Conservation (phyloP, 2,113 vertebrate genomes). For the Nannospalax galili region DNA sequence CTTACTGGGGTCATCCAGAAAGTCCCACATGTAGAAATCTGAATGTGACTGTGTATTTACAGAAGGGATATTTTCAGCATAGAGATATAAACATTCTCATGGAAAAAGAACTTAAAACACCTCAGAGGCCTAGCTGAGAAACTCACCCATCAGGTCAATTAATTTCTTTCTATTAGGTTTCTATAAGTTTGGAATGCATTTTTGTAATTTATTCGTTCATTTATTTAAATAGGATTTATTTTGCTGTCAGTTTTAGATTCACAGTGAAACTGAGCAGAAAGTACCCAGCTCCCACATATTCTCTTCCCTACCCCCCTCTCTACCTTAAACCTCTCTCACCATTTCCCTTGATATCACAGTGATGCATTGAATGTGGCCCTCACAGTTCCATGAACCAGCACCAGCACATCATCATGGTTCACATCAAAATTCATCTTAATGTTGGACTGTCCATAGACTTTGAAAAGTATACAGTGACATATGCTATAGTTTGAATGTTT, state of each 20-base stretch:
- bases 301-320: background rate
- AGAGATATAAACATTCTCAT: slow-evolving; percentile 20
- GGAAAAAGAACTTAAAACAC: slow-evolving; percentile 4
- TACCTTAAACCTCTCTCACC: too few relatives aligned
- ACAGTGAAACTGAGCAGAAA: background rate
- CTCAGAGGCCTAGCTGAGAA: background rate
- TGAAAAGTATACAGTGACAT: background rate
- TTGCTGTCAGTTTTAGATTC: background rate
- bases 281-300: background rate
- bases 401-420: background rate
- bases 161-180: background rate
- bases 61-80: background rate
- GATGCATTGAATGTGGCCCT: background rate
- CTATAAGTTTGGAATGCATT: background rate
- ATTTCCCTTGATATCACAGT: background rate
- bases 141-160: background rate
- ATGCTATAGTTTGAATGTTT: background rate
- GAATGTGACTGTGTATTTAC: background rate
- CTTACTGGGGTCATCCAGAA: background rate
- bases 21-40: background rate
- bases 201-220: background rate
- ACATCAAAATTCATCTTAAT: background rate
- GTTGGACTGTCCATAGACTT: background rate
- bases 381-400: background rate
- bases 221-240: background rate